Conservation (phyloP, 1,140 invertebrate genomes). For the Drosophila tsacasi region DNA sequence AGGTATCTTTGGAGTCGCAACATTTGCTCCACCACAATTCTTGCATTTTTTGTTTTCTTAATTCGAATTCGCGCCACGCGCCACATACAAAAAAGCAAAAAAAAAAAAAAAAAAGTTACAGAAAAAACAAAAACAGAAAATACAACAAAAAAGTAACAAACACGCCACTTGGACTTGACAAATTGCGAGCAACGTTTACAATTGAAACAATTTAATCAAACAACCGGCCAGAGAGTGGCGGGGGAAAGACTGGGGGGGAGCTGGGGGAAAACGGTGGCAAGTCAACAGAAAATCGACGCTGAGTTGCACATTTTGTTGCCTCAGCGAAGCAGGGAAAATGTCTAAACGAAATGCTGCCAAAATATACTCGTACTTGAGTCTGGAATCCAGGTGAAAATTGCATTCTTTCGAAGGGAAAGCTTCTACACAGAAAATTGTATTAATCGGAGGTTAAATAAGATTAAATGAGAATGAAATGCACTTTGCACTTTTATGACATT, state of each 20-base stretch:
- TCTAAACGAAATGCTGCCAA: slow-evolving; percentile 14
- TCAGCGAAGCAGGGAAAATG: slow-evolving; percentile 9
- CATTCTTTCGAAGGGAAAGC: background rate
- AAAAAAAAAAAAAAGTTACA: slow-evolving; percentile 6
- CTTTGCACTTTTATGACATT: background rate
- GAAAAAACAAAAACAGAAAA: background rate
- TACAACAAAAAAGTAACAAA: slow-evolving; percentile 37
- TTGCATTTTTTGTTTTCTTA: slow-evolving; percentile 41
- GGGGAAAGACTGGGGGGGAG: slow-evolving; percentile 1
- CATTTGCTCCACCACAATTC: slow-evolving; percentile 1
- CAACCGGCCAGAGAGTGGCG: slow-evolving; percentile 23
- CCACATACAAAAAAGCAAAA: slow-evolving; percentile 39
- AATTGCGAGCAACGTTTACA: slow-evolving; percentile 75
- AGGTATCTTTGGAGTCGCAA: background rate
- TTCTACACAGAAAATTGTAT: background rate
- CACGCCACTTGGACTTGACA: slow-evolving; percentile 75
- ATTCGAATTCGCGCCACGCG: slow-evolving; percentile 59
- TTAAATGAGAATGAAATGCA: background rate
- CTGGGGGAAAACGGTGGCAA: slow-evolving; percentile 25
- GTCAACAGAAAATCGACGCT: slow-evolving; percentile 33
- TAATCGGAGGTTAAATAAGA: background rate
- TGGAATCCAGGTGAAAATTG: background rate
- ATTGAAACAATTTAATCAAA: slow-evolving; percentile 81
- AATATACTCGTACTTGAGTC: too few species aligned
- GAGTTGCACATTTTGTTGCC: slow-evolving; percentile 45